Evolutionary conservation across 2,113 vertebrate species (phyloP).

Genomic region (Psittacula cyanocephala): DNA sequence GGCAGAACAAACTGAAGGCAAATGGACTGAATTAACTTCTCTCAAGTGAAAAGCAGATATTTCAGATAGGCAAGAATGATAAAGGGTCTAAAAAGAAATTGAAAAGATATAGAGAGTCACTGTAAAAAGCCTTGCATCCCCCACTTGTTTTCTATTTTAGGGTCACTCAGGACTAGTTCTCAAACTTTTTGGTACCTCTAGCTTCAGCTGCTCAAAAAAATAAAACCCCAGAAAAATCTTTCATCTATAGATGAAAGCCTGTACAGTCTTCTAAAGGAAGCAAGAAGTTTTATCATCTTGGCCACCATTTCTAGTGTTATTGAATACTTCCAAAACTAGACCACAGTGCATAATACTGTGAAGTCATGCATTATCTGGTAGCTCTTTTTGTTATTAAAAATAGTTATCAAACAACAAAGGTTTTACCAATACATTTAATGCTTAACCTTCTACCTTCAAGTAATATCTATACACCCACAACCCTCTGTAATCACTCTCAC

Average conservation of each 20-base stretch:
- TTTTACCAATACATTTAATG: accelerated
- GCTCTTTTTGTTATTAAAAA: background rate
- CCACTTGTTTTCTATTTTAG: background rate
- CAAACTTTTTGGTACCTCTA: background rate
- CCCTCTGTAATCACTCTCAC: background rate
- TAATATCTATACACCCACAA: accelerated
- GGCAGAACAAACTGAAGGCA: background rate
- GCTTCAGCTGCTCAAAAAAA: background rate
- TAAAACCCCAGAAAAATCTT: background rate
- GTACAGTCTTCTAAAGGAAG: background rate
- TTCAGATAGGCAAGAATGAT: background rate
- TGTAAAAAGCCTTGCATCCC: background rate
- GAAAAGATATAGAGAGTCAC: background rate
- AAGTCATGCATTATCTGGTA: background rate
- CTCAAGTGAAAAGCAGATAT: background rate
- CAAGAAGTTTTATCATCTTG: background rate
- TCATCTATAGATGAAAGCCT: background rate
- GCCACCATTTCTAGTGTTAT: background rate
- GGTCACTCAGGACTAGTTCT: background rate
- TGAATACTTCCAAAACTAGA: background rate
- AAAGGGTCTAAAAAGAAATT: background rate
- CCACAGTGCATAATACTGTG: accelerated
- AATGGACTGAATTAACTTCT: background rate
- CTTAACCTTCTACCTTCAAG: background rate
- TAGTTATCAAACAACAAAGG: background rate